phyloP scores from a whole-genome alignment of 1,140 invertebrate genomes.

The Ptiloglossa arizonensis region DNA sequence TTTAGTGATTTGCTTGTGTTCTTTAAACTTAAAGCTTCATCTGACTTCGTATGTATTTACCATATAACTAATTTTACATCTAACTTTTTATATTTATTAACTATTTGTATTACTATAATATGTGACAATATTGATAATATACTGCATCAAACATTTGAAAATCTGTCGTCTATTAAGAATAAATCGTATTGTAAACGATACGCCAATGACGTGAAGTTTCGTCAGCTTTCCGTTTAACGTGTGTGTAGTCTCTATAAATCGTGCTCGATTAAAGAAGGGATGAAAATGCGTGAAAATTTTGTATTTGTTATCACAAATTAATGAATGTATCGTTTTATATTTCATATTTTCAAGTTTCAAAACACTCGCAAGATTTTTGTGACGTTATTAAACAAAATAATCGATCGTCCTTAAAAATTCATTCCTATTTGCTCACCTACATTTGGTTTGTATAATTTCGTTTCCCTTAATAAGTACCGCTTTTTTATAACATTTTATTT shows the following conservation, averaged over 20 bases:
- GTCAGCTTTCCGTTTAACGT: slow-evolving; percentile 1
- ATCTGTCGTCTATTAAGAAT: slow-evolving; percentile 5
- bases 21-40: background rate
- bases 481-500: background rate
- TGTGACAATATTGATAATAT: background rate
- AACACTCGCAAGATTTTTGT: background rate
- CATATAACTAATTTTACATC: no score
- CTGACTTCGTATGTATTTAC: background rate
- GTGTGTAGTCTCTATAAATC: slow-evolving; percentile 8
- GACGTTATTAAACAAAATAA: background rate
- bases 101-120: background rate
- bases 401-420: background rate
- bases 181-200: background rate
- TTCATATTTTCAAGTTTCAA: background rate
- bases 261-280: slow-evolving; percentile 25
- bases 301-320: slow-evolving; percentile 4
- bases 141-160: background rate
- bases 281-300: slow-evolving; percentile 34
- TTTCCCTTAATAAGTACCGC: background rate
- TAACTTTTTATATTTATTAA: background rate
- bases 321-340: background rate
- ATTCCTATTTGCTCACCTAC: background rate
- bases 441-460: slow-evolving; percentile 22
- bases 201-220: slow-evolving; percentile 25
- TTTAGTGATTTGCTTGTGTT: background rate